Evolutionary conservation across 2,113 vertebrate genomes (phyloP).

Genomic region (Tragulus kanchil): DNA sequence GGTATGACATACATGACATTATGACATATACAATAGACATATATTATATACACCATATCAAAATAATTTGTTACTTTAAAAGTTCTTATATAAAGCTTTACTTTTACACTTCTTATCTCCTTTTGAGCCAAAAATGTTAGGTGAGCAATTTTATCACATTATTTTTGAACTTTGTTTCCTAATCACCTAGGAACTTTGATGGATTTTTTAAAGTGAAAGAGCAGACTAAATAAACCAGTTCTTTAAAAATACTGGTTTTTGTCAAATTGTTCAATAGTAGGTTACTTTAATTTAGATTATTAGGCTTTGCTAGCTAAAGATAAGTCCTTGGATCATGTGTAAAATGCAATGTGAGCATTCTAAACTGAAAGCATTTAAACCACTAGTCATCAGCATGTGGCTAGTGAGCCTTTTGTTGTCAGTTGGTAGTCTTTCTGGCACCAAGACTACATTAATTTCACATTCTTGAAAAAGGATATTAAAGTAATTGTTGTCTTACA

Average conservation of each 20-base stretch:
- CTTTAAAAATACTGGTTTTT: background rate
- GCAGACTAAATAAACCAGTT: background rate
- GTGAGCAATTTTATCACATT: background rate
- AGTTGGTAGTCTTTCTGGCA: background rate
- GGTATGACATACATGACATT: background rate
- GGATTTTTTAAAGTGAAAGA: background rate
- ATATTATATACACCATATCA: background rate
- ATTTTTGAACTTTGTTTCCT: slow-evolving; percentile 19
- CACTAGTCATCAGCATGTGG: background rate
- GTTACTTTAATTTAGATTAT: background rate
- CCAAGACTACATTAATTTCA: background rate
- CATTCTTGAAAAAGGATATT: background rate
- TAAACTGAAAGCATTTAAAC: background rate
- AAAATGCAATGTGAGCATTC: slow-evolving; percentile 9
- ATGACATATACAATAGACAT: background rate
- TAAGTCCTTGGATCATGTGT: background rate
- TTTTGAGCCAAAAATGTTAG: background rate
- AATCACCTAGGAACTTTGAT: background rate
- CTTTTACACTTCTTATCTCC: slow-evolving; percentile 31
- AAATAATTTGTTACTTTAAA: slow-evolving; percentile 3
- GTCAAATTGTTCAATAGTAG: background rate
- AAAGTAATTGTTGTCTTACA: background rate
- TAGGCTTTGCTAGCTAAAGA: background rate
- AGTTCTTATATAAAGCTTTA: background rate
- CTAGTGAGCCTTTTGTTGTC: slow-evolving; percentile 22